phyloP scores from a whole-genome alignment of 1,140 invertebrate genomes.

The Carposina sasakii region DNA sequence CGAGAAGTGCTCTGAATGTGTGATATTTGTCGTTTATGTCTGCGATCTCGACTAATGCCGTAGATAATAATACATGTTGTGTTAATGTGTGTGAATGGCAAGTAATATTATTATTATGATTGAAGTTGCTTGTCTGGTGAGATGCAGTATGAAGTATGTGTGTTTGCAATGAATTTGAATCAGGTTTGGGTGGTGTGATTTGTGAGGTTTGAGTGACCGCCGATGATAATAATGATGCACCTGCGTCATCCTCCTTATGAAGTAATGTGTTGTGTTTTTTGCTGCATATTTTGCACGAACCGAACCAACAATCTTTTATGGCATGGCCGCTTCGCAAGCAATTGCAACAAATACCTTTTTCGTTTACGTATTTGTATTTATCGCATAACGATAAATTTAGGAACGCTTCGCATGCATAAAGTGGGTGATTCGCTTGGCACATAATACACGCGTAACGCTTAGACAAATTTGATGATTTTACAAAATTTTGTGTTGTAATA shows the following conservation, averaged over 20 bases:
- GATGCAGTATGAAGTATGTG: background rate
- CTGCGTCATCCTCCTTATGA: conserved; percentile 2
- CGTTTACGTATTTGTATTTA: conserved; percentile 8
- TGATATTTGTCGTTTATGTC: background rate
- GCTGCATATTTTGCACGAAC: conserved; percentile 17
- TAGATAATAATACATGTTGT: background rate
- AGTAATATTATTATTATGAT: background rate
- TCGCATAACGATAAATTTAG: conserved; percentile 7
- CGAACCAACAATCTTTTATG: conserved; percentile 14
- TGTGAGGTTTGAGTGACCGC: background rate
- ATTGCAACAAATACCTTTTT: conserved; percentile 17
- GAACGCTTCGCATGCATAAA: conserved; percentile 11
- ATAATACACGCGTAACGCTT: background rate
- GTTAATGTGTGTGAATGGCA: no score
- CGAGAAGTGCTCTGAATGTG: background rate
- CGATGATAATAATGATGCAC: background rate
- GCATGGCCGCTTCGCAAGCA: conserved; percentile 20
- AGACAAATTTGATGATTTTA: background rate
- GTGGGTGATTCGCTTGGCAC: conserved; percentile 9
- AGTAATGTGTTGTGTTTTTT: conserved; percentile 24
- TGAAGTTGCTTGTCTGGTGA: background rate
- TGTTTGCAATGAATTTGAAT: no score
- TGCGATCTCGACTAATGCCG: background rate
- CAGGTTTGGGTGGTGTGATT: background rate
- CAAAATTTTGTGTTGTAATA: background rate